Conservation (phyloP, 2,797 vertebrate species). For the Morelia viridis region DNA sequence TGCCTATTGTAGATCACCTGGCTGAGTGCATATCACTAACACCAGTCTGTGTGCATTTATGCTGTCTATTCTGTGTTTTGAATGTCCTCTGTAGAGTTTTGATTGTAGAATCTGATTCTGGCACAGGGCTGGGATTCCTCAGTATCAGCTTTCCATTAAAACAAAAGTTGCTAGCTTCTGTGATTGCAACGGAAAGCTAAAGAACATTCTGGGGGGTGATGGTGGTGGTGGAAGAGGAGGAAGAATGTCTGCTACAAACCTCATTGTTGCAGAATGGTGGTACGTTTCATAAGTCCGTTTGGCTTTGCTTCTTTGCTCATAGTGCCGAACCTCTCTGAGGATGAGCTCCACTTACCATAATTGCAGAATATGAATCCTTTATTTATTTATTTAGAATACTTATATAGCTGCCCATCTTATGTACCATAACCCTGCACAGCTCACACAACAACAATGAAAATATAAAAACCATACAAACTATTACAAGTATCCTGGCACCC, state of each 20-base stretch:
- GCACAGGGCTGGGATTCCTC: conserved; percentile 3
- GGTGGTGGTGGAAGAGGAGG: not conserved
- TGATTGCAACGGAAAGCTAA: not conserved
- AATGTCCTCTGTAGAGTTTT: not conserved
- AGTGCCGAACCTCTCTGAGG: not conserved
- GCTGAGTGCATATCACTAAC: not conserved
- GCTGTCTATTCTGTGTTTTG: not conserved
- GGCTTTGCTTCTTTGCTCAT: not conserved
- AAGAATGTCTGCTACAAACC: not conserved
- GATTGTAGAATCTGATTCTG: conserved; percentile 9
- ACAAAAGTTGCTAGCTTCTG: not conserved
- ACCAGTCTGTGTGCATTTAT: not conserved
- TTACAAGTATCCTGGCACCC: not conserved
- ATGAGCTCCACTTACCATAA: not conserved
- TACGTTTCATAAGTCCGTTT: not conserved
- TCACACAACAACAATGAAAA: not conserved
- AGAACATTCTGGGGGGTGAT: not conserved
- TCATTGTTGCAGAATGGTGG: not conserved
- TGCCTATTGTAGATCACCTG: conserved; percentile 1
- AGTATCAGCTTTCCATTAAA: conserved; percentile 17
- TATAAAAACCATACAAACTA: not conserved
- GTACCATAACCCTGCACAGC: not conserved
- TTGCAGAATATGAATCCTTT: not conserved
- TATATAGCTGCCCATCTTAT: not conserved
- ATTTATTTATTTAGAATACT: not conserved